phyloP scores from a whole-genome alignment of 2,797 vertebrate genomes.

The Falco peregrinus region DNA sequence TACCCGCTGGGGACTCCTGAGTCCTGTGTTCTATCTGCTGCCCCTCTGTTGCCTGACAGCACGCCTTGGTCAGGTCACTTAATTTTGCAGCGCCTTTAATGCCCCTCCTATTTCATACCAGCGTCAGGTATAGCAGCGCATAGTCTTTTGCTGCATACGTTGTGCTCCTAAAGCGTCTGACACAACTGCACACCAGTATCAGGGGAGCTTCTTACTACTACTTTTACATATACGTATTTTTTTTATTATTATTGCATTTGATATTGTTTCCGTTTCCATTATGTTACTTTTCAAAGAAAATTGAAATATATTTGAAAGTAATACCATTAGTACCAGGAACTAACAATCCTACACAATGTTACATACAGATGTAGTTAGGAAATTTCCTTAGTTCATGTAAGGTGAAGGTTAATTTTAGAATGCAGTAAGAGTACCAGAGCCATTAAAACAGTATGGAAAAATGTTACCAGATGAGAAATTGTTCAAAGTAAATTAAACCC shows the following conservation, averaged over 20 bases:
- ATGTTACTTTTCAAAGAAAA: conserved; percentile 14
- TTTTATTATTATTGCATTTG: conserved; percentile 9
- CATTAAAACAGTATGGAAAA: conserved; percentile 73
- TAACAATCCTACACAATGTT: not conserved
- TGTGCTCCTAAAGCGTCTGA: not conserved
- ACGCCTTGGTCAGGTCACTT: not conserved
- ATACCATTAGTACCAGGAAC: not conserved
- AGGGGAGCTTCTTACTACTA: not conserved
- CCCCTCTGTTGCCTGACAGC: not conserved
- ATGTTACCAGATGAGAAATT: conserved; percentile 77
- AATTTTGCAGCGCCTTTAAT: not conserved
- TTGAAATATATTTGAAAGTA: conserved; percentile 26
- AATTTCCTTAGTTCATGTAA: conserved; percentile 73
- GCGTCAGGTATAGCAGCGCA: not conserved
- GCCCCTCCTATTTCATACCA: not conserved
- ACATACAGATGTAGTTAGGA: conserved; percentile 64
- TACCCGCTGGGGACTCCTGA: rapidly evolving
- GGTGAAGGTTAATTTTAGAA: conserved; percentile 76
- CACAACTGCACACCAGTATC: not conserved
- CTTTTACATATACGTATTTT: not conserved
- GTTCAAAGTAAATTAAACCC: conserved; percentile 71
- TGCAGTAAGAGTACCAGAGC: conserved; percentile 64
- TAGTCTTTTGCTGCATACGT: not conserved
- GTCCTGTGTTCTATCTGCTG: not conserved
- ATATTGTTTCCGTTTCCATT: conserved; percentile 20